Percentiles rank a stretch among this genome's conserved stretches.
Conservation (phyloP, 2,113 vertebrate genomes). For the Dolichallabes microphthalmus region DNA sequence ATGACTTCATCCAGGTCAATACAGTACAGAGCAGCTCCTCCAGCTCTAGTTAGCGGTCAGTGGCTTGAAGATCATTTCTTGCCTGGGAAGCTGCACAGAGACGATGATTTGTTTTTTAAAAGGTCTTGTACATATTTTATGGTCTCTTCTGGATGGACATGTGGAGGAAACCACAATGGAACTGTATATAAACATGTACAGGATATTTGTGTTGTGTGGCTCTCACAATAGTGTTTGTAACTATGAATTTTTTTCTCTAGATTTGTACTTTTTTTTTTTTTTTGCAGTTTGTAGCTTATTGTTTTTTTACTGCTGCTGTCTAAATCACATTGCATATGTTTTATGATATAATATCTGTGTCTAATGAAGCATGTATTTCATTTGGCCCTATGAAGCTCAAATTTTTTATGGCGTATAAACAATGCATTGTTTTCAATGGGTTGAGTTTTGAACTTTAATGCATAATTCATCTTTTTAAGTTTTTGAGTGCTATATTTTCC, state of each 20-base stretch:
- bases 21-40: constrained; percentile 57
- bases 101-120: constrained; percentile 30
- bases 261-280: constrained; percentile 29
- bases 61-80: background rate
- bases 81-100: background rate
- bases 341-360: background rate
- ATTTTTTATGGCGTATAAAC: constrained; percentile 30
- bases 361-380: background rate
- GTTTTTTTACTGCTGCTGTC: background rate
- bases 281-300: constrained; percentile 6
- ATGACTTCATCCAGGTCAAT: constrained; percentile 80
- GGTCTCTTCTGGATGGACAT: background rate
- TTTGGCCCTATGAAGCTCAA: background rate
- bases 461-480: constrained; percentile 23
- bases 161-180: background rate
- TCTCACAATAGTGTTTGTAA: constrained; percentile 53
- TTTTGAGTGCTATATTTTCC: background rate
- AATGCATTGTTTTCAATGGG: constrained; percentile 35
- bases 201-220: constrained; percentile 20
- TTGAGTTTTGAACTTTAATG: background rate
- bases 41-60: constrained; percentile 6
- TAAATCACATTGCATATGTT: background rate
- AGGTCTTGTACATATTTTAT: constrained; percentile 60
- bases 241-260: constrained; percentile 20
- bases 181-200: constrained; percentile 44